Evolutionary conservation across 2,888 invertebrate genomes (phyloP), one percentile per base, ranked within the genome.

Genomic region (Mycalesis mineus): DNA sequence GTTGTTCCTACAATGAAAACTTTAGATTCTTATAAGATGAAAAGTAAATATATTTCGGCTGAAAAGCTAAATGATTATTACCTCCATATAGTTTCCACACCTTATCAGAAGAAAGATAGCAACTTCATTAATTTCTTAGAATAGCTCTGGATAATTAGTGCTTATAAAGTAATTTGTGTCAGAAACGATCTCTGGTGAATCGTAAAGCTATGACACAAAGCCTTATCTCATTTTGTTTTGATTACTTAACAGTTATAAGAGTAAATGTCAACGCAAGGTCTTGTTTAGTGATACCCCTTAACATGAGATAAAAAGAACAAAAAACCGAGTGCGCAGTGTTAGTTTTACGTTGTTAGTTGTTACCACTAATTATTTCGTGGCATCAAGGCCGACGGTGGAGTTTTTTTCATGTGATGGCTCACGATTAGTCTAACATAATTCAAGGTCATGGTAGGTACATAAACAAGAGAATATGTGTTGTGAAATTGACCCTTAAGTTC

Each of bases 341-440:
- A 8, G 11, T 33, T 33, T 11, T 14, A 31, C 29, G 39, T 50
- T 33, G 15, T 37, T 29, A 22, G 36, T 33, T 11, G 15, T 17
- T 48, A 17, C 49, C 7, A 28, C 13, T 22, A 51, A 29, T 51
- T 29, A 40, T 40, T 40, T 29, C 15, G 29, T 17, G 42, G 1
- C 42, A 52, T 53, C 52, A 57, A 61, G 57, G 57, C 28, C 51
- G 31, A 37, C 14, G 31, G 47, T 45, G 48, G 42, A 50, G 53
- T 22, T 53, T 33, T 53, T 40, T 37, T 54, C 42, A 57, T 42
- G 49, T 50, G 37, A 56, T 60, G 41, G 56, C 36, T 13, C n/a
- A 48, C 15, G 36, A 36, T 45, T 45, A 31, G 29, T 9, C 14
- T 14, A 33, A 14, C 11, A 17, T 37, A 39, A 9, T 49, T 49